Percentiles rank a stretch among this genome's conserved stretches.
Evolutionary conservation across 2,113 vertebrate genomes (phyloP).

Genomic region (Pontoporia blainvillei): DNA sequence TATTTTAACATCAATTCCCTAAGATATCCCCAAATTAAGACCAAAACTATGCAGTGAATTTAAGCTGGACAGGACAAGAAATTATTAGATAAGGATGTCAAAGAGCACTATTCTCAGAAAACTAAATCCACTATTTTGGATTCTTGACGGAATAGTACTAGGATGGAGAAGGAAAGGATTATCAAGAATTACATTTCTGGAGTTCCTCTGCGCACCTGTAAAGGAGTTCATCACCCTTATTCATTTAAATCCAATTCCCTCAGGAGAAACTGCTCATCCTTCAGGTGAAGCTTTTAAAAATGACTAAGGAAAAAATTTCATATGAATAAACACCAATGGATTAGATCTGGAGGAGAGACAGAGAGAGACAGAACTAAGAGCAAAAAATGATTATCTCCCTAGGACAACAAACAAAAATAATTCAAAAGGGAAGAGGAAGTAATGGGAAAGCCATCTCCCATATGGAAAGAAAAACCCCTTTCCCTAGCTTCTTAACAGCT

Average conservation of each 20-base stretch:
- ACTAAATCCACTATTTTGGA: background rate
- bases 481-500: background rate
- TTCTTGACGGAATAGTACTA: background rate
- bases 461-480: background rate
- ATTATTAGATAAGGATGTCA: background rate
- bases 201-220: background rate
- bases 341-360: background rate
- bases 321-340: background rate
- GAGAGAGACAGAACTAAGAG: background rate
- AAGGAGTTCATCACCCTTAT: background rate
- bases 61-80: background rate
- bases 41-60: background rate
- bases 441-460: background rate
- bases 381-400: background rate
- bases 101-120: background rate
- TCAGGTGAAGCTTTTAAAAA: background rate
- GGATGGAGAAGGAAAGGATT: background rate
- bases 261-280: background rate
- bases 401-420: background rate
- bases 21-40: background rate
- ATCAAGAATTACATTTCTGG: background rate
- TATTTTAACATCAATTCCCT: background rate
- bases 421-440: background rate
- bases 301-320: background rate
- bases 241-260: conserved; percentile 12